Base-by-base conservation (phyloP, 92 coral and sea anemone genomes). In the Palythoa heliodiscus region DNA sequence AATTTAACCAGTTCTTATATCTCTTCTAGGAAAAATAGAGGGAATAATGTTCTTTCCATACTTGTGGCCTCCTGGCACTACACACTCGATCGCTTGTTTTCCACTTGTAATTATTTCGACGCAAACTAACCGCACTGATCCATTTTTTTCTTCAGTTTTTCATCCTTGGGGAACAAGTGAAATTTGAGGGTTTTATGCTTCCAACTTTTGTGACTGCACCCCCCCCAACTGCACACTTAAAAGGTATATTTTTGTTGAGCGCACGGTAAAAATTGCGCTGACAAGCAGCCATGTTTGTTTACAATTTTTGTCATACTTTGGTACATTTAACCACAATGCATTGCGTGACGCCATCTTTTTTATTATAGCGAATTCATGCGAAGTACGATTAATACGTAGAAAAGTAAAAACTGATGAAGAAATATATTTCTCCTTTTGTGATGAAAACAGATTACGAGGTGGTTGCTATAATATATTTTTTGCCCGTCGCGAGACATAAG, bases 1-100 rank as follows among this genome's bases (percentile, higher is more conserved):
- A 38, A 78, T 79, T 57, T 61, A 50, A 37, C 80, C 86, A 70
- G 83, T 63, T 89, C 55, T 89, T 57, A 12, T 11, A 61, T 81
- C 92, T 14, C 74, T 47, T 70, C 92, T 75, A 8, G 92, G 87
- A 64, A 89, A 89, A 80, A 89, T 80, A 64, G 87, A 14, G 13
- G 92, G 87, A 48, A 86, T 86, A 86, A 76, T 73, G 53, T 85
- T 89, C 48, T 22, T 57, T 54, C 92, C 89, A 61, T 78, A 72
- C 87, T 38, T 72, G 83, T 19, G 76, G 54, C 91, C 89, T 9
- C 76, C 82, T 10, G 23, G 77, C 86, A 69, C 86, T 89, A 23
- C 91, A 89, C 35, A 89, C 87, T n/a, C 86, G 47, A 68, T 86
- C 77, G 55, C 87, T 89, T 40, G 67, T 37, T 11, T 86, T 37